These are phyloP conservation scores for Tokudaia muenninki DNA, from an alignment of 2,797 vertebrate genomes.

Conservation along the genomic window DNA sequence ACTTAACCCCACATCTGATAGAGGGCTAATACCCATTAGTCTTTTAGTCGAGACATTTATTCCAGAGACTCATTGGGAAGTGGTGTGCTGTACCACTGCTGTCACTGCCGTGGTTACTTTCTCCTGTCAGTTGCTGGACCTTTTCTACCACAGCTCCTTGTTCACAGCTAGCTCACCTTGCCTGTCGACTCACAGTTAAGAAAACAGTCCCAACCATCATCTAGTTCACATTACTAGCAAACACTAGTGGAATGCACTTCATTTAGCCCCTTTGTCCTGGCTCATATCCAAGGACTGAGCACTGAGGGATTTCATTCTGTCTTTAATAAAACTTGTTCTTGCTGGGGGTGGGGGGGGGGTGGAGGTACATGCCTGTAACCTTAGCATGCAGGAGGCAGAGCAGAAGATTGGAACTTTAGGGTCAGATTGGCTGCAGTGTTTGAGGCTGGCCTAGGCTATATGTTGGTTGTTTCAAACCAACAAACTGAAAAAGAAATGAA, in stretches of 20 bases:
- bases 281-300: neutral
- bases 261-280: neutral
- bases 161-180: neutral
- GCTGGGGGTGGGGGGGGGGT: neutral
- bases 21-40: neutral
- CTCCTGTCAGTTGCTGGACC: neutral
- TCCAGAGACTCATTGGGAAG: neutral
- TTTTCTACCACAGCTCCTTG: neutral
- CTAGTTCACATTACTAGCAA: neutral
- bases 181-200: neutral
- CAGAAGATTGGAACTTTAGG: neutral
- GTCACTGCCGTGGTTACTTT: neutral
- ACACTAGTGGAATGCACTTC: neutral
- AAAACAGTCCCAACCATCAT: neutral
- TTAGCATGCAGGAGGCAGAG: neutral
- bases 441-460: neutral
- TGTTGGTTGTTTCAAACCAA: neutral
- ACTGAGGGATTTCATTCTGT: neutral
- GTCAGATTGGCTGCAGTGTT: neutral
- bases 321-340: conserved; percentile 29
- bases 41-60: neutral
- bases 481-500: neutral
- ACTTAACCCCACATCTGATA: neutral
- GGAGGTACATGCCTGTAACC: neutral
- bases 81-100: neutral